These are phyloP conservation scores for Eurypyga helias DNA, from an alignment of 2,113 vertebrate species.

Conservation along the genomic window DNA sequence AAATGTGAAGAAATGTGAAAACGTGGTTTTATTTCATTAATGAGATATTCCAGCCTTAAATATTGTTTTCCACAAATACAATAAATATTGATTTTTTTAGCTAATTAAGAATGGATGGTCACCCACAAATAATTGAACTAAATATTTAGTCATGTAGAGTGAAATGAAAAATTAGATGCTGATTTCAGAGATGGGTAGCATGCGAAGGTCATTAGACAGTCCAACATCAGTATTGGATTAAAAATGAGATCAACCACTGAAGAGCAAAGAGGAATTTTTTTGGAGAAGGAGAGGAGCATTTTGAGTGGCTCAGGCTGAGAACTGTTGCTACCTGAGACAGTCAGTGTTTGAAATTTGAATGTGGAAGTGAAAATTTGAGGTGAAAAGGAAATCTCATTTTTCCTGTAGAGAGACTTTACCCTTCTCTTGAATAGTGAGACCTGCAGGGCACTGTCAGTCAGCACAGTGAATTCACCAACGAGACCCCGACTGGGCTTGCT, in stretches of 20 bases:
- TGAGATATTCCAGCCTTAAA: slow-evolving; percentile 18
- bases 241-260: background rate
- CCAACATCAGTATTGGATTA: slow-evolving; percentile 1
- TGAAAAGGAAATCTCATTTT: background rate
- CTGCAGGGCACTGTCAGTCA: background rate
- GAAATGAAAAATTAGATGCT: slow-evolving; percentile 28
- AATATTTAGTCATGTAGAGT: slow-evolving; percentile 10
- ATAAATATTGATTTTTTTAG: slow-evolving; percentile 40
- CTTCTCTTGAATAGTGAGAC: background rate
- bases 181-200: background rate
- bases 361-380: background rate
- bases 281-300: background rate
- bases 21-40: slow-evolving; percentile 20
- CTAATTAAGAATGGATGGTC: slow-evolving; percentile 37
- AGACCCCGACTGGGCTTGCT: background rate
- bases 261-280: background rate
- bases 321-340: background rate
- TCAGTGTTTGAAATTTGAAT: background rate
- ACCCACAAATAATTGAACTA: slow-evolving; percentile 48
- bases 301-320: background rate
- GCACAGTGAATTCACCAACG: background rate
- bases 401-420: background rate
- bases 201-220: background rate
- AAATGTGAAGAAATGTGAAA: slow-evolving; percentile 21
- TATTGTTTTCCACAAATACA: slow-evolving; percentile 47